Conservation (phyloP, 2,888 invertebrate genomes). For the Lottia scabra region DNA sequence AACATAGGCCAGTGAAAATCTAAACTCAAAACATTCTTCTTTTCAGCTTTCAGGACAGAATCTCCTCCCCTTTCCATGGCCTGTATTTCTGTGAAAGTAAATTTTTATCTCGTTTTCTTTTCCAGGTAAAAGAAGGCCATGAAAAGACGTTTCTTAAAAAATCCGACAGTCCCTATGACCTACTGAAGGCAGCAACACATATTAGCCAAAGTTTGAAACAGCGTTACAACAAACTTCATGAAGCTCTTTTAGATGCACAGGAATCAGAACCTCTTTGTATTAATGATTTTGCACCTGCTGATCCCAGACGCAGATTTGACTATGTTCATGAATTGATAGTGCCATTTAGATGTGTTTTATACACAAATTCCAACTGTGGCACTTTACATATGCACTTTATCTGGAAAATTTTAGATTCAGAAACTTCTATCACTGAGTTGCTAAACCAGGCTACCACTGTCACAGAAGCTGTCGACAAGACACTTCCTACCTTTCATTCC, state of each 20-base stretch:
- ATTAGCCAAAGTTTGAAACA: not conserved
- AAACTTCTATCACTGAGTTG: constrained; percentile 5
- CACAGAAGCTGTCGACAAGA: not conserved
- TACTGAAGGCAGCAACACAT: not conserved
- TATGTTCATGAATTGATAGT: constrained; percentile 21
- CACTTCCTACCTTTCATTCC: constrained; percentile 7
- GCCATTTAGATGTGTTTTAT: constrained; percentile 20
- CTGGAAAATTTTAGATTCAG: not conserved
- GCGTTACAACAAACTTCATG: not conserved
- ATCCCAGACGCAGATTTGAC: constrained; percentile 15
- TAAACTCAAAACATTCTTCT: too few species aligned
- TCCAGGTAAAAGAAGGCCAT: not conserved
- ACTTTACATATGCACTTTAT: not conserved
- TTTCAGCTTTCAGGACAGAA: too few species aligned
- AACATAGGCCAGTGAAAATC: too few species aligned
- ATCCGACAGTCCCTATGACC: not conserved
- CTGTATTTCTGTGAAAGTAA: too few species aligned
- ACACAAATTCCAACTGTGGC: not conserved
- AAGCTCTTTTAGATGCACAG: not conserved
- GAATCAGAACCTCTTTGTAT: constrained; percentile 18
- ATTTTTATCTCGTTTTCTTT: not conserved
- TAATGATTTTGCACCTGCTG: constrained; percentile 25
- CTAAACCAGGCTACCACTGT: not conserved
- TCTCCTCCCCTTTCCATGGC: too few species aligned
- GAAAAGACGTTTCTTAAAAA: not conserved